phyloP scores from a whole-genome alignment of 2,113 vertebrate species.

The Zapus hudsonius region DNA sequence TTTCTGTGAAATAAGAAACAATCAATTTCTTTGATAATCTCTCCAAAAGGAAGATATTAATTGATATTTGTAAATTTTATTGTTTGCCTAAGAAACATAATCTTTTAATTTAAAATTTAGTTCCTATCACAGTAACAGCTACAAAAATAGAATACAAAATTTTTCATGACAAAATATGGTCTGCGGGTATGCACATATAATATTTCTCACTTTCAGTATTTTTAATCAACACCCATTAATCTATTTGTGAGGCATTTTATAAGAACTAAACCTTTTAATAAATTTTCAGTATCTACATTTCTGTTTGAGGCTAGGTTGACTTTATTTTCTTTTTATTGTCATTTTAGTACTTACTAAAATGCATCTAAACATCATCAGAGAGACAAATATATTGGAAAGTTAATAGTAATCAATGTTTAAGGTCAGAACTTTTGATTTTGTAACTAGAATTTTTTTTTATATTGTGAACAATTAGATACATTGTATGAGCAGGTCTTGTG shows the following conservation, averaged over 20 bases:
- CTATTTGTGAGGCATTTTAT: background rate
- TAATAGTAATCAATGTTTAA: no score
- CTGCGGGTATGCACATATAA: background rate
- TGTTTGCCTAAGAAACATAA: conserved; percentile 17
- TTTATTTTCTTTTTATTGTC: no score
- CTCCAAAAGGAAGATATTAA: background rate
- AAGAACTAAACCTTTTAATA: background rate
- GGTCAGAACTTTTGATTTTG: no score
- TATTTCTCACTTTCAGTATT: background rate
- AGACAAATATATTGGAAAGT: no score
- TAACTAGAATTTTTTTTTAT: no score
- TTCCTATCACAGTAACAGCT: background rate
- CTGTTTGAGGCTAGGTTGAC: background rate
- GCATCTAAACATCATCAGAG: no score
- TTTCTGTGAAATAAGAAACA: conserved; percentile 81
- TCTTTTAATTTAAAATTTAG: background rate
- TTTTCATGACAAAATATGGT: background rate
- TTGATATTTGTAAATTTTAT: conserved; percentile 56
- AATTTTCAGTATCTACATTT: background rate
- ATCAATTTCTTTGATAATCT: conserved; percentile 77
- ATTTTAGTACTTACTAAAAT: no score
- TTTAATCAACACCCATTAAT: background rate
- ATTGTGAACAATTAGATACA: no score
- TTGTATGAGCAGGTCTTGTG: no score
- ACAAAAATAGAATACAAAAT: background rate